A percentile compares a stretch with the other conserved stretches of the same genome.
These are phyloP conservation scores for roundworm (Caenorhabditis elegans) DNA, from an alignment of 1,140 invertebrate genomes.

Conservation along the genomic window WBcel235 BX284606.5:4849001-4849500, in stretches of 20 bases:
- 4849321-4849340: not conserved
- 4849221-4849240: conserved; percentile 14
- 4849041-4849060: not conserved
- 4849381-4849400: not conserved
- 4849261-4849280: not conserved
- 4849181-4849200: not conserved
- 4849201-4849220: not conserved
- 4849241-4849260: conserved; percentile 22
- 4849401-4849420: not conserved
- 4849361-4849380: not conserved
- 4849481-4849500: not conserved
- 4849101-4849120: not conserved
- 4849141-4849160: not conserved
- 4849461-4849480: not conserved
- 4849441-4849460: not conserved
- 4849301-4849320: not conserved
- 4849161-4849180: not conserved
- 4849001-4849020: not conserved
- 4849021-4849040: not conserved
- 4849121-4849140: not conserved
- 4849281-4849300: conserved; percentile 23
- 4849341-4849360: not conserved
- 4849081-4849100: not conserved
- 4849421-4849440: not conserved
- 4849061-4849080: not conserved